Conservation (phyloP, 2,113 vertebrate species). For the Probosciger aterrimus region DNA sequence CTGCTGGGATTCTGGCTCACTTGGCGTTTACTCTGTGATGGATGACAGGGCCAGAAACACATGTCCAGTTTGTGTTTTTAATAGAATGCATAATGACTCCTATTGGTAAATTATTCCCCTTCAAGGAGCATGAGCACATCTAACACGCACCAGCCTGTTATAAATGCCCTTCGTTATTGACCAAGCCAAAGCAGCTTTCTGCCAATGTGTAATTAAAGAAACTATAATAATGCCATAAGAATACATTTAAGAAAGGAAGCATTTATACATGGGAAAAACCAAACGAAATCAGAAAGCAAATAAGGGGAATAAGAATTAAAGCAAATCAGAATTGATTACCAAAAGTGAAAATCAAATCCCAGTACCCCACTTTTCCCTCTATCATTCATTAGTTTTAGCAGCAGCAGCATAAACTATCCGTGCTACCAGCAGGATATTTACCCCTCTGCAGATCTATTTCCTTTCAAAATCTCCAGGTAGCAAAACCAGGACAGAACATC, state of each 20-base stretch:
- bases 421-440: background rate
- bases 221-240: background rate
- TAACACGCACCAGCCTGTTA: background rate
- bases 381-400: conserved; percentile 11
- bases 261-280: background rate
- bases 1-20: conserved; percentile 26
- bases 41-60: conserved; percentile 54
- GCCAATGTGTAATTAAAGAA: conserved; percentile 42
- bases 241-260: background rate
- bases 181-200: conserved; percentile 10
- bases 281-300: background rate
- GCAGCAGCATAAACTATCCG: background rate
- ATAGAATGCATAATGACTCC: conserved; percentile 51
- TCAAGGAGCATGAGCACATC: conserved; percentile 11
- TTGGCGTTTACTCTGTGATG: conserved; percentile 53
- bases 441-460: background rate
- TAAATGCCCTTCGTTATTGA: background rate
- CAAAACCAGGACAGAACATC: background rate
- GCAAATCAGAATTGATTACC: background rate
- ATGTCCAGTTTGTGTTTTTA: conserved; percentile 39
- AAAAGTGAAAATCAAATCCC: background rate
- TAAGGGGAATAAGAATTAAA: background rate
- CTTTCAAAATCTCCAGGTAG: background rate
- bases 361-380: background rate
- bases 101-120: conserved; percentile 57